Conservation (phyloP, 2,797 vertebrate species). For the Hafferia zeledoni region DNA sequence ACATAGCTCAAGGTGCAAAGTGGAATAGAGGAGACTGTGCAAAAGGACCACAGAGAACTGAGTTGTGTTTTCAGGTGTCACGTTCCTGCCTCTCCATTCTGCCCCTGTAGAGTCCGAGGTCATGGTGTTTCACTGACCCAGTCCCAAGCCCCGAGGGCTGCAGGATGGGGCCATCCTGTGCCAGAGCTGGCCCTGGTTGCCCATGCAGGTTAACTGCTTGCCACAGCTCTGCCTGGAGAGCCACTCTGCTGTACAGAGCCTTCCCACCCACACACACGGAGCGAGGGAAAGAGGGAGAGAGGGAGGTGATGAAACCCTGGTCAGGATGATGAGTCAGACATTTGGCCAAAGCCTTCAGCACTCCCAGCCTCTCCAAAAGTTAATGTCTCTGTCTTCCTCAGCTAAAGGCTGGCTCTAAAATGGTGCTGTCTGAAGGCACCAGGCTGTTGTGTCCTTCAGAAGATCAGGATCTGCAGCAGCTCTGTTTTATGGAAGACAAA, state of each 20-base stretch:
- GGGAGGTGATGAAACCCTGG: background rate
- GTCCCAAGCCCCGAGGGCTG: background rate
- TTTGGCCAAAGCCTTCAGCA: constrained; percentile 8
- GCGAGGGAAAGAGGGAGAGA: background rate
- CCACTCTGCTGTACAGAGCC: background rate
- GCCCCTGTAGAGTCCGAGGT: background rate
- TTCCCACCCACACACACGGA: background rate
- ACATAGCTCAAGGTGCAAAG: accelerated
- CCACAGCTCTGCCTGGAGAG: background rate
- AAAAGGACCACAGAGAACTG: background rate
- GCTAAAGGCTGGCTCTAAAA: background rate
- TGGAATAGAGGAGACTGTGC: background rate
- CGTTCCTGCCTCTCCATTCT: background rate
- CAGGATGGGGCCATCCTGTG: background rate
- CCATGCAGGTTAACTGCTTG: accelerated
- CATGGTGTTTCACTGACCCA: accelerated
- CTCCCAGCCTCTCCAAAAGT: background rate
- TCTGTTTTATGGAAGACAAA: background rate
- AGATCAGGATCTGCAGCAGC: background rate
- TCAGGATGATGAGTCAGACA: background rate
- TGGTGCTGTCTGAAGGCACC: background rate
- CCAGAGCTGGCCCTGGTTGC: background rate
- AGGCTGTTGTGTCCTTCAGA: background rate
- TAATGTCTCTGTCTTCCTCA: background rate
- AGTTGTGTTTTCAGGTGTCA: background rate